Evolutionary conservation across 2,797 vertebrate species (phyloP), one percentile per base, ranked within the genome.

Genomic region (Malacoctenus gilli): DNA sequence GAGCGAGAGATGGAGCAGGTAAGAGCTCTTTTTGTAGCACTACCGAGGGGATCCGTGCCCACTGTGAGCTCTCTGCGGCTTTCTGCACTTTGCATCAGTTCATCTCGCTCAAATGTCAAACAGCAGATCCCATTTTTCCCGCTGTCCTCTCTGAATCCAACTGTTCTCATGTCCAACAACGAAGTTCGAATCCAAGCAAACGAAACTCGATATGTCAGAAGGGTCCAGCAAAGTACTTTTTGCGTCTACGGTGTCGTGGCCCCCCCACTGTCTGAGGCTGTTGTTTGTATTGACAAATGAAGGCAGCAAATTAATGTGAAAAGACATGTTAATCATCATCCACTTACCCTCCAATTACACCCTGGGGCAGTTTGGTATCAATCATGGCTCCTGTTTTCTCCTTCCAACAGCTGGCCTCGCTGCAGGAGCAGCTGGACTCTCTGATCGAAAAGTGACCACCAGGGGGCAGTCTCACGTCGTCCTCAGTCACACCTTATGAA

Each of bases 1-100:
- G 96, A 97, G 47, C 84, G 93, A 40, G 95, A 98, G 87, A 97
- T 96, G 85, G 95, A 97, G 79, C 95, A 98, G 93, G 95, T 96
- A 76, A 89, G 86, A 65, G 34, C 40, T 31, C 53, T 59, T 80
- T 49, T 20, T n/a, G n/a, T n/a, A n/a, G n/a, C n/a, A n/a, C n/a
- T n/a, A n/a, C n/a, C n/a, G n/a, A n/a, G n/a, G 10, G 51, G 59
- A 71, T 68, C 47, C 38, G 58, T 5, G 28, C 50, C 59, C 5
- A 8, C 18, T 62, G 48, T 38, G 49, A 55, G 54, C 25, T 48
- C 58, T 49, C 44, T 18, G 2, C 51, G 43, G 59, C 20, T 68
- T 42, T 75, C 43, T 50, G 41, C 43, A 44, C 50, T 80, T 67
- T 44, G 51, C 56, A 61, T 58, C 39, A 49, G 53, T 72, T 43